phyloP scores from a whole-genome alignment of 2,797 vertebrate species.

The Anguilla pacifica region DNA sequence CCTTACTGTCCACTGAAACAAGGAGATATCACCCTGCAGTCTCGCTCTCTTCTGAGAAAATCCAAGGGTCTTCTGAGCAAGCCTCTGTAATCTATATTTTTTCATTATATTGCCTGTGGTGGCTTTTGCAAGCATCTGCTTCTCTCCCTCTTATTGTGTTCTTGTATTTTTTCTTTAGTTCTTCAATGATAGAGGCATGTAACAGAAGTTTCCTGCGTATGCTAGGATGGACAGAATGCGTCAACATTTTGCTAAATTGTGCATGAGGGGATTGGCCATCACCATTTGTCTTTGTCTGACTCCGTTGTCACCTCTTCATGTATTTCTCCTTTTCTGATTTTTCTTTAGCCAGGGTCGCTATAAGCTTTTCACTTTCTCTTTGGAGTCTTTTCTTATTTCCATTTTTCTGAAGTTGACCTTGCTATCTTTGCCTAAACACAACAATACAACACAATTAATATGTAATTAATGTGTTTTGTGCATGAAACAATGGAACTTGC shows the following conservation, averaged over 20 bases:
- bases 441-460: background rate
- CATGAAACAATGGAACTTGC: background rate
- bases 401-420: slow-evolving; percentile 17
- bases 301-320: slow-evolving; percentile 33
- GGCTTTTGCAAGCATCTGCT: slow-evolving; percentile 39
- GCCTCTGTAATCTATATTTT: slow-evolving; percentile 39
- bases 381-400: slow-evolving; percentile 24
- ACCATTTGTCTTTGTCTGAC: slow-evolving; percentile 7
- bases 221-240: slow-evolving; percentile 17
- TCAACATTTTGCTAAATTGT: slow-evolving; percentile 25
- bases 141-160: slow-evolving; percentile 43
- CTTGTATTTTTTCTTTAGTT: slow-evolving; percentile 39
- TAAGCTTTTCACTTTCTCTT: slow-evolving; percentile 14
- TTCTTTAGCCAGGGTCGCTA: slow-evolving; percentile 20
- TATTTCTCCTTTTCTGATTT: slow-evolving; percentile 35
- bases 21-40: background rate
- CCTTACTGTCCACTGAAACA: background rate
- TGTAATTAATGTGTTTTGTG: background rate
- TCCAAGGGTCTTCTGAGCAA: slow-evolving; percentile 34
- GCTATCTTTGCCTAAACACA: slow-evolving; percentile 39
- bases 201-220: slow-evolving; percentile 36
- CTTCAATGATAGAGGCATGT: slow-evolving; percentile 27
- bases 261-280: background rate
- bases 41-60: slow-evolving; percentile 24
- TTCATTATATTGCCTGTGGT: slow-evolving; percentile 33